Base-by-base conservation (phyloP, 2,797 vertebrate genomes). In the Falco cherrug region DNA sequence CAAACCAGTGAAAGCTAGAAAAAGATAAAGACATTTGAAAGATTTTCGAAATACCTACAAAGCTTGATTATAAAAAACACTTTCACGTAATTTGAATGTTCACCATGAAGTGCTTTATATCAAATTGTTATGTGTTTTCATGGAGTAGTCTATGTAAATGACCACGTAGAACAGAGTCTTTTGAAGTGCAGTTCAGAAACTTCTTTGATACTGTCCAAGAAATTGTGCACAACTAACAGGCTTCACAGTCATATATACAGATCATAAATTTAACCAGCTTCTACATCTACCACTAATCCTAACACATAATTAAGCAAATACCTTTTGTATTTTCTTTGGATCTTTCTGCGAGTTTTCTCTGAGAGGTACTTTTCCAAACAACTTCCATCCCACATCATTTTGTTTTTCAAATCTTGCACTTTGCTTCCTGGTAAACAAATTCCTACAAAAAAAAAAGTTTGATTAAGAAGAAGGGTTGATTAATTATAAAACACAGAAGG, bases 401-500 rank as follows among this genome's bases (percentile, higher is more conserved):
- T 98, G 98, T 88, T 98, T 98, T 87, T 97, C 97, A 48, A 97
- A 95, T 94, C 95, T 98, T 89, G 96, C 92, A 90, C 98, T 99
- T 97, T 98, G 99, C 96, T 98, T 99, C 97, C 98, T 98, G 97
- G 98, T 97, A 98, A 99, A 99, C 95, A 99, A 98, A 97, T 98
- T 99, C 98, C 99, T 99, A 39, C 37, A 79, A 82, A 94, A 94
- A 70, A 90, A 96, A 84, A 56, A 63, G 6, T 16, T 53, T 45
- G 4, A 84, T 89, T 65, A 87, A 79, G 26, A 76, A 80, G 63
- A 89, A 70, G 1, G 0, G 6, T 33, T 67, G 9, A 75, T 56
- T 73, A 43, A 60, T 67, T 47, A 50, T 13, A 83, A 56, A 9
- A 63, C 90, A 69, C 18, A 79, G 26, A 80, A 75, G 60, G 18